phyloP scores from a whole-genome alignment of 2,113 vertebrate species.

The Gallinago paraguaiae region DNA sequence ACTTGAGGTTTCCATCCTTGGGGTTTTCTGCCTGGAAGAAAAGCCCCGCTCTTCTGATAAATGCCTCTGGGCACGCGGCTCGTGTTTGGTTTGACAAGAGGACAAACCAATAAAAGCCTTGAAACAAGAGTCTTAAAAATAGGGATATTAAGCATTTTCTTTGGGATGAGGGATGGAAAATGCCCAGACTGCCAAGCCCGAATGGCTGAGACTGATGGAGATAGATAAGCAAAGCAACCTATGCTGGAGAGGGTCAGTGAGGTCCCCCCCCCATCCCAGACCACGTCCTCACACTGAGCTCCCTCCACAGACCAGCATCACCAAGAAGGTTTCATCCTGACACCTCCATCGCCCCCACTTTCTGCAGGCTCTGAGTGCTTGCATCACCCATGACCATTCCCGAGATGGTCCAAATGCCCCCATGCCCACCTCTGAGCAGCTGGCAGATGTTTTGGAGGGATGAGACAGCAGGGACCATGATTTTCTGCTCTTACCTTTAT shows the following conservation, averaged over 20 bases:
- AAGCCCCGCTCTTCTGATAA: background rate
- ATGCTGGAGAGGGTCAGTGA: background rate
- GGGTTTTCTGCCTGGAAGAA: background rate
- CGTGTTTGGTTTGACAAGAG: background rate
- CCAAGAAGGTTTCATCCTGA: too few species aligned
- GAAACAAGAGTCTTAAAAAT: background rate
- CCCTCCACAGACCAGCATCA: background rate
- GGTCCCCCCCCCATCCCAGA: background rate
- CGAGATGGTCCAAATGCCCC: background rate
- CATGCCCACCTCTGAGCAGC: background rate
- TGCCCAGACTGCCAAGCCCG: accelerated
- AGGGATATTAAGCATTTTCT: background rate
- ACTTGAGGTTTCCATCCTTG: background rate
- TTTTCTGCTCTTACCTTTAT: background rate
- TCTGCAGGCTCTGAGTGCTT: background rate
- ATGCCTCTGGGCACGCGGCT: background rate
- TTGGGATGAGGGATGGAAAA: background rate
- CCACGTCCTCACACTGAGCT: accelerated
- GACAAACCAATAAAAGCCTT: background rate
- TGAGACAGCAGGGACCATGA: background rate
- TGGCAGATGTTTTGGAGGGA: background rate
- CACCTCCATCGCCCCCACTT: background rate
- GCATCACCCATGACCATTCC: background rate
- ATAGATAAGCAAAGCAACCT: background rate
- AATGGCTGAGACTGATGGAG: background rate